These are phyloP conservation scores for Boulengeromyrus knoepffleri DNA, from an alignment of 2,113 vertebrate genomes.

Conservation along the genomic window DNA sequence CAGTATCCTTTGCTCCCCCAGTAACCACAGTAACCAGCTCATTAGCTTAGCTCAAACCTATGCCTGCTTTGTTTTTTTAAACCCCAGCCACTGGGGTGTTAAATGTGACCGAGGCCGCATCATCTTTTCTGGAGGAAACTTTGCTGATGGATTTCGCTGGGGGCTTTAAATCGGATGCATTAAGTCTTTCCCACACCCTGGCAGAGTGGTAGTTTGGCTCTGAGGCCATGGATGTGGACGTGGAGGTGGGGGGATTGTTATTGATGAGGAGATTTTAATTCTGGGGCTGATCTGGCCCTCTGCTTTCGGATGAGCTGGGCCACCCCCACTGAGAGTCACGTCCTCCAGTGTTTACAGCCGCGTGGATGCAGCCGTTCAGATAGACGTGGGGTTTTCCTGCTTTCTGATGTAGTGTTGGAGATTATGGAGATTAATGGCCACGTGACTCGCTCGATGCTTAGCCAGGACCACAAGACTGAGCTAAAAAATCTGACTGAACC, in stretches of 20 bases:
- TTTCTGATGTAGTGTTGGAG: neutral
- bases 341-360: neutral
- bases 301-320: neutral
- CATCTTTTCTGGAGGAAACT: neutral
- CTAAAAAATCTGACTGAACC: neutral
- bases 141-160: neutral
- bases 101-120: neutral
- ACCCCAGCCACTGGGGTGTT: neutral
- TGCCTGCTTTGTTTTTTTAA: neutral
- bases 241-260: neutral
- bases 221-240: neutral
- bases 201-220: neutral
- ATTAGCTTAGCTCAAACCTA: neutral
- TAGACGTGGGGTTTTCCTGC: neutral
- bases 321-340: neutral
- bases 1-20: neutral
- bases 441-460: neutral
- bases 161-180: neutral
- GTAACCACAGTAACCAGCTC: neutral
- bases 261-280: neutral
- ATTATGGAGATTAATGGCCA: neutral
- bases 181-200: neutral
- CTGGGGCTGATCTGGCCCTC: neutral
- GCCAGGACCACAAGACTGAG: neutral
- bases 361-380: neutral